Conservation (phyloP, 2,888 invertebrate species). For the Callimorpha dominula region DNA sequence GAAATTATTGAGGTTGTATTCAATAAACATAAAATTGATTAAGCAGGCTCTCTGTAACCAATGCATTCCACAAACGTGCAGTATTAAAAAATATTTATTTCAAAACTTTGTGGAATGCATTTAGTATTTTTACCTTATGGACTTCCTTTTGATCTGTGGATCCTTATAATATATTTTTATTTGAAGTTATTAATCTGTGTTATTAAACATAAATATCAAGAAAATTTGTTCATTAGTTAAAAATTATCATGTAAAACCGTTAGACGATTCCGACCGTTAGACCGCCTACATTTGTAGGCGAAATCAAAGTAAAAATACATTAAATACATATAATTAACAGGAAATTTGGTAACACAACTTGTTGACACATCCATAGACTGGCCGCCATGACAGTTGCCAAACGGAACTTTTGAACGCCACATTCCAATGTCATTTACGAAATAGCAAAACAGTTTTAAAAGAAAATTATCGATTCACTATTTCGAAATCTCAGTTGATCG, state of each 20-base stretch:
- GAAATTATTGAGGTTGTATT: neutral
- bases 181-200: too few species aligned
- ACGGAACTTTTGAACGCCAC: neutral
- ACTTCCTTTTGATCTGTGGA: too few species aligned
- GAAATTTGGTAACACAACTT: neutral
- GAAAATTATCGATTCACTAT: slow-evolving; percentile 13
- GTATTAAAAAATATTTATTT: neutral
- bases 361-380: neutral
- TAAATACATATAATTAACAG: neutral
- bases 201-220: too few species aligned
- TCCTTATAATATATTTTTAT: too few species aligned
- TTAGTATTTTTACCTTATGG: too few species aligned
- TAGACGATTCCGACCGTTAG: too few species aligned
- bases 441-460: slow-evolving; percentile 4
- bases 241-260: too few species aligned
- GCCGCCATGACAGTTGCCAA: neutral
- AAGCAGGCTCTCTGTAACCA: neutral
- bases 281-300: too few species aligned
- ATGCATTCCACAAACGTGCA: neutral
- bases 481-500: neutral
- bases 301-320: too few species aligned
- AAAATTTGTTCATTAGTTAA: too few species aligned
- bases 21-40: neutral
- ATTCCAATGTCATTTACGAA: slow-evolving; percentile 15
- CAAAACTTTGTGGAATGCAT: too few species aligned